phyloP scores from a whole-genome alignment of 2,113 vertebrate species.

The Protobothrops flavoviridis region DNA sequence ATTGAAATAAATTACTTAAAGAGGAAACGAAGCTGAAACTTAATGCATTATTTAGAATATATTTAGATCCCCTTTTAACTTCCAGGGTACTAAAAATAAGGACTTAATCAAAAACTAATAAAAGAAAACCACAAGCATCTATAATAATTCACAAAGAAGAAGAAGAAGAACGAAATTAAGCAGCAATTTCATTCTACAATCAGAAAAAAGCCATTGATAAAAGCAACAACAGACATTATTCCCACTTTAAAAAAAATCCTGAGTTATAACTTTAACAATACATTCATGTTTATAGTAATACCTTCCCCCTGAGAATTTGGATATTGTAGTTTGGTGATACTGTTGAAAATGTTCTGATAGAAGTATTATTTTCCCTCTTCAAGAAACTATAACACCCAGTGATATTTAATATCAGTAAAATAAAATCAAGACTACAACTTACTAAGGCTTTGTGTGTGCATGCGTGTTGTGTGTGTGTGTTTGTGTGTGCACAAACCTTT shows the following conservation, averaged over 20 bases:
- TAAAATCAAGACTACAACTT: neutral
- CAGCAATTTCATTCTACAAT: neutral
- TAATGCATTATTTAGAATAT: neutral
- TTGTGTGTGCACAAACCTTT: neutral
- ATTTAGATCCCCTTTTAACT: neutral
- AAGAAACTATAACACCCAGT: neutral
- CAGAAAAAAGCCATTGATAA: neutral
- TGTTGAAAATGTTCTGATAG: neutral
- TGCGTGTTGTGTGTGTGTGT: too few species aligned
- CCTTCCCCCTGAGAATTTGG: neutral
- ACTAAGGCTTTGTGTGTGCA: neutral
- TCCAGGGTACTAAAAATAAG: neutral
- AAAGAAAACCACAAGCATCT: neutral
- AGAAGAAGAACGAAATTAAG: neutral
- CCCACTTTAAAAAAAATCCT: neutral
- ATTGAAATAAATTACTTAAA: neutral
- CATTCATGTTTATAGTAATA: neutral
- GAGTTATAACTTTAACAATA: neutral
- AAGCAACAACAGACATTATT: neutral
- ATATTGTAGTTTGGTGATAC: neutral
- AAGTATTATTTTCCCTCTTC: neutral
- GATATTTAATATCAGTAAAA: neutral
- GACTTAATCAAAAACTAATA: neutral
- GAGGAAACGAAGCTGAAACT: neutral
- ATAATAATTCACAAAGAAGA: neutral